phyloP scores from a whole-genome alignment of 2,113 vertebrate species.

The Oceanodroma tethys region DNA sequence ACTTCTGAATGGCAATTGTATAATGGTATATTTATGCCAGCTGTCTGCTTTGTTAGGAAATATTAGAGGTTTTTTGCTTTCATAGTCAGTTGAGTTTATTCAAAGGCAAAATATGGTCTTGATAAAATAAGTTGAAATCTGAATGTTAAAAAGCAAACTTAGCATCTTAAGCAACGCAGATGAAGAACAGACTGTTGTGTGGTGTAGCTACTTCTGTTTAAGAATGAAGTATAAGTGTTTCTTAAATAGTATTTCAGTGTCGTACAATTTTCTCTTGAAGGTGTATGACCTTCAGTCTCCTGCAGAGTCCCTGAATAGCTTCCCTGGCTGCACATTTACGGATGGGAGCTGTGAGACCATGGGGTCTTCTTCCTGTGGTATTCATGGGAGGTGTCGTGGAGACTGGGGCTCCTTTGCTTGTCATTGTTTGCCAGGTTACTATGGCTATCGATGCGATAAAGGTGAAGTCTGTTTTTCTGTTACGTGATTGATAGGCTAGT shows the following conservation, averaged over 20 bases:
- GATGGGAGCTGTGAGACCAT: conserved; percentile 84
- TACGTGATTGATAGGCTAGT: neutral
- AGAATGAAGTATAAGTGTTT: neutral
- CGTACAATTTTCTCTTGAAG: conserved; percentile 18
- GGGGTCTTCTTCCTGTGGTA: conserved; percentile 82
- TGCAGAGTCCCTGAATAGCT: conserved; percentile 80
- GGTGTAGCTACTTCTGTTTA: neutral
- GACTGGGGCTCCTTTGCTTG: conserved; percentile 85
- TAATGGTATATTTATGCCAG: neutral
- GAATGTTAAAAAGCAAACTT: neutral
- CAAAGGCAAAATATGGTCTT: neutral
- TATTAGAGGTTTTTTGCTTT: neutral
- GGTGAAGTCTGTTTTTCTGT: conserved; percentile 64
- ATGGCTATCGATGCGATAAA: conserved; percentile 82
- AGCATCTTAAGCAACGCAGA: neutral
- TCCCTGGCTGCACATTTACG: conserved; percentile 80
- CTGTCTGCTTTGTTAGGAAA: conserved; percentile 3
- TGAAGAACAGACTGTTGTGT: neutral
- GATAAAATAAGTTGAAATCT: conserved; percentile 1
- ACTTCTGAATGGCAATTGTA: neutral
- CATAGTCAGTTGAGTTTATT: neutral
- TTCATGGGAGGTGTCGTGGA: conserved; percentile 79
- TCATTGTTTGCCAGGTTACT: conserved; percentile 81
- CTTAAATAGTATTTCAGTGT: neutral
- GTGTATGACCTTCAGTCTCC: conserved; percentile 84